Evolutionary conservation across 1,140 invertebrate genomes (phyloP).

Genomic region (Agraylea sexmaculata): DNA sequence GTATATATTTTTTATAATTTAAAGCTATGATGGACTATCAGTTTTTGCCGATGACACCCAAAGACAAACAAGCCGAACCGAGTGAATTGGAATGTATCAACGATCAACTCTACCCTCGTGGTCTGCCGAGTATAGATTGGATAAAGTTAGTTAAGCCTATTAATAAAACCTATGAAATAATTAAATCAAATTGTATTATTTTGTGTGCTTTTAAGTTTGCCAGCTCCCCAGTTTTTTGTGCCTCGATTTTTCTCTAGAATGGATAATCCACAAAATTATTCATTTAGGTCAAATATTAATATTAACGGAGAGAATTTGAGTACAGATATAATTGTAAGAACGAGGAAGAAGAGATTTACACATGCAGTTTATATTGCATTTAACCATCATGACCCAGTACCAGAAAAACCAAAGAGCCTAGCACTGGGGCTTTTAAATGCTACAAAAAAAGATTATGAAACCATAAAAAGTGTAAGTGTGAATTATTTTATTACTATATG

Average conservation of each 20-base stretch:
- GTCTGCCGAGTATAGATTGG: conserved; percentile 46
- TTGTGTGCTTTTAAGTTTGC: conserved; percentile 27
- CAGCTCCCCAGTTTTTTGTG: conserved; percentile 55
- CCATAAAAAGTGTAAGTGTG: conserved; percentile 30
- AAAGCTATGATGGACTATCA: conserved; percentile 87
- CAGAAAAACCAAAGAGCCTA: conserved; percentile 41
- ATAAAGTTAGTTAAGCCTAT: conserved; percentile 34
- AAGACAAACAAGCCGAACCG: conserved; percentile 28
- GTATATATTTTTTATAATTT: conserved; percentile 24
- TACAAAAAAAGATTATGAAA: conserved; percentile 31
- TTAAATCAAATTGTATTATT: conserved; percentile 4
- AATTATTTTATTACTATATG: conserved; percentile 29
- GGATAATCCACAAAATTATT: conserved; percentile 50
- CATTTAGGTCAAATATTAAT: conserved; percentile 35
- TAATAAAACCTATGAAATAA: neutral
- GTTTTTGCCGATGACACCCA: conserved; percentile 60
- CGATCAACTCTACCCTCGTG: conserved; percentile 52
- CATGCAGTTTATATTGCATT: conserved; percentile 45
- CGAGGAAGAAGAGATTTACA: conserved; percentile 36
- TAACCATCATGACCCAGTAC: conserved; percentile 39
- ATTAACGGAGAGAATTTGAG: conserved; percentile 25
- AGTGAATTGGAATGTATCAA: conserved; percentile 44
- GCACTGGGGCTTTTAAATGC: conserved; percentile 31
- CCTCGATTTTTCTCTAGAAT: conserved; percentile 67
- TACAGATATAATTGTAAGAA: conserved; percentile 28